Evolutionary conservation across 2,888 invertebrate species (phyloP).

Genomic region (Eucriotettix oculatus): DNA sequence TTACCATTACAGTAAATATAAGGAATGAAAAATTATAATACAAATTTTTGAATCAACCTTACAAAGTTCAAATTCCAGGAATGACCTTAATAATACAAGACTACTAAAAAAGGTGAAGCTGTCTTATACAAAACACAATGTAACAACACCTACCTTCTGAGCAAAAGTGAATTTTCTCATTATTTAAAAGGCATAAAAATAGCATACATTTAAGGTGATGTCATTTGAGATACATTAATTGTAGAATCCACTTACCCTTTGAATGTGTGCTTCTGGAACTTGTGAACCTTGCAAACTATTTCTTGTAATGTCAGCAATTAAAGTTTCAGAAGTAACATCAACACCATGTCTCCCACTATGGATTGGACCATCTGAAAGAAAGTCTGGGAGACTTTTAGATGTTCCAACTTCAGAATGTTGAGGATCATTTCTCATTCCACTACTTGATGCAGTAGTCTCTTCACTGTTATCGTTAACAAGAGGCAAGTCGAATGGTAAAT

Average conservation of each 20-base stretch:
- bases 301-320: not conserved
- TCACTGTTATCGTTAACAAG: conserved; percentile 4
- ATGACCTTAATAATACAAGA: no score
- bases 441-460: not conserved
- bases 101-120: no score
- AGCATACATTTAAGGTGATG: no score
- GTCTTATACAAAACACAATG: no score
- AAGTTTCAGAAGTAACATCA: not conserved
- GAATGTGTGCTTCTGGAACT: not conserved
- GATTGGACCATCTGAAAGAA: conserved; percentile 51
- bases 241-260: not conserved
- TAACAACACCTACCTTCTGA: no score
- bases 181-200: no score
- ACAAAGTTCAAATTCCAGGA: no score
- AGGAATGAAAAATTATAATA: no score
- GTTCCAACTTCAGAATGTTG: conserved; percentile 16
- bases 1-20: no score
- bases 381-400: conserved; percentile 47
- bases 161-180: no score
- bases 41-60: no score
- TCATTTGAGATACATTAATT: no score
- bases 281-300: conserved; percentile 1
- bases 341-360: conserved; percentile 22
- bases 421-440: conserved; percentile 1
- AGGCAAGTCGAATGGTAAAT: conserved; percentile 12